Base-by-base conservation (phyloP, 2,113 vertebrate genomes). In the Heloderma charlesbogerti region DNA sequence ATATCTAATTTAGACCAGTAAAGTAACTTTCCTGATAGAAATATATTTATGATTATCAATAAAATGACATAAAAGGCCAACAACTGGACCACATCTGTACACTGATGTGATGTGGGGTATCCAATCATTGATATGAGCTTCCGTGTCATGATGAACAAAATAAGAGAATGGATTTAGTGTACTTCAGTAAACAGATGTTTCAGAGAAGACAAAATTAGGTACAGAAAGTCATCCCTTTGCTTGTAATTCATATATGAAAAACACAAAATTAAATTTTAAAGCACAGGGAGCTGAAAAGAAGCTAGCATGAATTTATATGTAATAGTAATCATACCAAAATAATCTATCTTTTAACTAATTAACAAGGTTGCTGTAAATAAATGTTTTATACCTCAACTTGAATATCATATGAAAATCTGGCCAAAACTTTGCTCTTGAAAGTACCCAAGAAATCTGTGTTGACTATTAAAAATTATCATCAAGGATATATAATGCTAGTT, bases 161-260 rank as follows among this genome's bases (percentile, higher is more conserved):
- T 43, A 88, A 31, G 67, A 2, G 75, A 91, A 87, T 80, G 45
- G 1, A 18, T 3, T 15, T 51, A 2, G 72, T 60, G 25, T 60
- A 81, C 6, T 87, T 93, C 37, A 75, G 22, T 43, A 90, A 74
- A 4, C 1, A 88, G 22, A n/a, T 83, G 8, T 72, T 34, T 79
- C 78, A 13, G 79, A 57, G 25, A 63, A 88, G 10, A 86, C 37
- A 91, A 92, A 94, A 90, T 1, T 54, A 6, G 4, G 87, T 88
- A 67, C 31, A 67, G 40, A 15, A 27, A 79, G 18, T 84, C 75
- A 25, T 6, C 40, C 60, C 43, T 20, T 45, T n/a, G 12, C 0
- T 1, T 93, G 43, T 29, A 91, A 81, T 27, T 31, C 20, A 1
- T 2, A 71, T 29, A 6, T 4, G 66, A 74, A 89, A 69, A 94